phyloP scores from a whole-genome alignment of 2,113 vertebrate species.

The Otis tarda region DNA sequence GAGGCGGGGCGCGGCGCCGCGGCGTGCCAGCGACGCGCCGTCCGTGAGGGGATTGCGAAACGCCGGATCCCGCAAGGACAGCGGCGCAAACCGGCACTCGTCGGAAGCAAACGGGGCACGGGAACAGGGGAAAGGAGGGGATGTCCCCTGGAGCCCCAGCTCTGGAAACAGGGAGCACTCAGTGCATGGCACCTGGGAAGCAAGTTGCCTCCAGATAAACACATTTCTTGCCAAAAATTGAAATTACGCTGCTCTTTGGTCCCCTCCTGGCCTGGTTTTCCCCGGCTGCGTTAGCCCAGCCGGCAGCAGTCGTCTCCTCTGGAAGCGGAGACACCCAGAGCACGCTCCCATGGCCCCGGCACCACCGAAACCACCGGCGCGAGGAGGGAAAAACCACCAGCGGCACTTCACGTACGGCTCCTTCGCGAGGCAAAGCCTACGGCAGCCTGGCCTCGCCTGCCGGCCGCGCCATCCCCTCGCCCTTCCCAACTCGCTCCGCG shows the following conservation, averaged over 20 bases:
- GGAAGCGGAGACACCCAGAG: not conserved
- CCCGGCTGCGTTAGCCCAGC: not conserved
- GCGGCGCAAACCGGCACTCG: fast-evolving
- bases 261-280: not conserved
- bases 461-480: not conserved
- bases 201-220: not conserved
- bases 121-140: not conserved
- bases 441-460: not conserved
- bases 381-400: not conserved
- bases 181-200: not conserved
- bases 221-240: not conserved
- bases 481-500: not conserved
- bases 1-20: not conserved
- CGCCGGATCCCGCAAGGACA: not conserved
- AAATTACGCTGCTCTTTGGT: not conserved
- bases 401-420: fast-evolving
- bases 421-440: not conserved
- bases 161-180: not conserved
- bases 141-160: fast-evolving
- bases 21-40: not conserved
- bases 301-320: not conserved
- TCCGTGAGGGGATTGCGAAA: not conserved
- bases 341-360: fast-evolving
- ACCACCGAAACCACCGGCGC: fast-evolving
- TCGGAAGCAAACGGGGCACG: fast-evolving